A percentile compares a stretch with the other conserved stretches of the same genome.
Evolutionary conservation across 2,888 invertebrate species (phyloP).

Genomic region (Caprella mutica): DNA sequence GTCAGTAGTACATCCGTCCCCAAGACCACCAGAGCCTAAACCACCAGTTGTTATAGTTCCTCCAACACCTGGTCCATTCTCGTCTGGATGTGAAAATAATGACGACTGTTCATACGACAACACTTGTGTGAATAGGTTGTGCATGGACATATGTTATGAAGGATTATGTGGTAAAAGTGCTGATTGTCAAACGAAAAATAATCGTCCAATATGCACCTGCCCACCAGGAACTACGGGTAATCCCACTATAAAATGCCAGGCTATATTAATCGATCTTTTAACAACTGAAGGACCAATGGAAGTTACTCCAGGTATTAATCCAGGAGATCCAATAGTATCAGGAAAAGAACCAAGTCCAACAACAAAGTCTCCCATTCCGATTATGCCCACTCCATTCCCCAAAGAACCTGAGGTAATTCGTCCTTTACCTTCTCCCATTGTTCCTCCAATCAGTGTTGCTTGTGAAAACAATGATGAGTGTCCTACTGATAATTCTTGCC

Average conservation of each 20-base stretch:
- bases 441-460: conserved; percentile 49
- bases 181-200: conserved; percentile 37
- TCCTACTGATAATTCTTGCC: conserved; percentile 69
- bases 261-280: conserved; percentile 41
- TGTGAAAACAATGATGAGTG: conserved; percentile 79
- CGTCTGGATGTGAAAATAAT: conserved; percentile 36
- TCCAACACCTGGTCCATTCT: conserved; percentile 14
- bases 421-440: no score
- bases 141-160: conserved; percentile 35
- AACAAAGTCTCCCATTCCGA: conserved; percentile 4
- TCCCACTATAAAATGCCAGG: conserved; percentile 38
- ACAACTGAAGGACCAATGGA: conserved; percentile 18
- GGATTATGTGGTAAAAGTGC: conserved; percentile 37
- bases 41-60: background rate
- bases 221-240: conserved; percentile 39
- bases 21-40: conserved; percentile 11
- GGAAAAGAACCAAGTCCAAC: background rate
- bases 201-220: conserved; percentile 39
- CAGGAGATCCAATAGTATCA: conserved; percentile 1
- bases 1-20: conserved; percentile 12
- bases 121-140: conserved; percentile 37
- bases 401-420: no score
- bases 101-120: conserved; percentile 37
- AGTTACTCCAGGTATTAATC: no score
- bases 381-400: background rate